Evolutionary conservation across 2,113 vertebrate species (phyloP), one percentile per base, ranked within the genome.

Genomic region (Penelope pileata): DNA sequence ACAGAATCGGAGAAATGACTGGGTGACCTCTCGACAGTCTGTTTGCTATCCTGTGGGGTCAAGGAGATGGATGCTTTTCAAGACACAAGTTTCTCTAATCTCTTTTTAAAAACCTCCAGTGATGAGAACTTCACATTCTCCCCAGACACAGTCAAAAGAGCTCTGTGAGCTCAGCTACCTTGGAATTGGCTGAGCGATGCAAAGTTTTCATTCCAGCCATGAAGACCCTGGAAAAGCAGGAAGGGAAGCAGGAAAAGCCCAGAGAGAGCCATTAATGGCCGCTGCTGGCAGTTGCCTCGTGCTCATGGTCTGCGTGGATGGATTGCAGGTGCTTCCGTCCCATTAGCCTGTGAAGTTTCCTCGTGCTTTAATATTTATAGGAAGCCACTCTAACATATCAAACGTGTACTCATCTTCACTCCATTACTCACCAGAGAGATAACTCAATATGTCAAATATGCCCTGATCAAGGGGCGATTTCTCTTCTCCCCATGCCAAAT

Each of bases 321-420:
- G 94, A 96, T 91, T 95, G 90, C 76, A 84, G 91, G 85, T 74
- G 86, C 90, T 93, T 88, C 93, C 27, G 4, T 48, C 64, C 79
- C 40, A 3, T 62, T 86, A 86, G 51, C 16, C 93, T 94, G n/a
- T 78, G 85, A 95, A 96, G 95, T 88, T 96, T 78, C 88, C 90
- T 72, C 60, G 70, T 75, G 60, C 90, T 96, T 96, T 93, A 96
- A 93, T 96, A 96, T 94, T 94, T 95, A 95, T 96, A 92, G 85
- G 94, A 76, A 96, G 76, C 69, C 76, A 67, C 90, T 94, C 53
- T 93, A 95, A 91, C 93, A 93, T 91, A 96, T 93, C 93, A 96
- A 96, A 94, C 10, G 9, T 78, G 80, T 64, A 72, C 92, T 96
- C 91, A 79, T 97, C 91, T 96, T 93, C 62, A 84, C 79, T 93